Conservation (phyloP, 1,140 invertebrate species). For the Megalonaias nervosa region DNA sequence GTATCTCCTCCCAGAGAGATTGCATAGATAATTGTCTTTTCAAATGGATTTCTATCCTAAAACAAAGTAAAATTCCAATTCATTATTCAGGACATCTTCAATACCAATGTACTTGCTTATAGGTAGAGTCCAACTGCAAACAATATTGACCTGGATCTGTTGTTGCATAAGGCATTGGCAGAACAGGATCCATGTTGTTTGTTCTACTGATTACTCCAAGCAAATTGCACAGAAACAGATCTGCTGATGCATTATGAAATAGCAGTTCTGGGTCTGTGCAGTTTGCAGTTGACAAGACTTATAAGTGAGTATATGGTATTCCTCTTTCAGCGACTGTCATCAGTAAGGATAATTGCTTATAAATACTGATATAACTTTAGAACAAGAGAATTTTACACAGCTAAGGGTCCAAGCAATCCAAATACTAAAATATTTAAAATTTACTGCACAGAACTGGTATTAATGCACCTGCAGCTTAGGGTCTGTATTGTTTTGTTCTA, state of each 20-base stretch:
- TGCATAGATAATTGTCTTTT: conserved; percentile 80
- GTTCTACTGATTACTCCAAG: too few relatives aligned
- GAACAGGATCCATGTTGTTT: too few relatives aligned
- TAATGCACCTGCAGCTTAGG: background rate
- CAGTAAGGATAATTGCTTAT: background rate
- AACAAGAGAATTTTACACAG: background rate
- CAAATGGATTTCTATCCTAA: conserved; percentile 75
- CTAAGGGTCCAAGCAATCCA: too few relatives aligned
- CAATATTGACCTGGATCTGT: too few relatives aligned
- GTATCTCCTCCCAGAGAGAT: conserved; percentile 86
- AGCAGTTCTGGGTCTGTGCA: too few relatives aligned
- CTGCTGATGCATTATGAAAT: too few relatives aligned
- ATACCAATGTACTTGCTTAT: too few relatives aligned
- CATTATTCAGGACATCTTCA: background rate
- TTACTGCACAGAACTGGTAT: background rate
- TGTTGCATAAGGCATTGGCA: too few relatives aligned
- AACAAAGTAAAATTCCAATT: conserved; percentile 23
- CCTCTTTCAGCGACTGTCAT: background rate
- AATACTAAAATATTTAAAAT: background rate
- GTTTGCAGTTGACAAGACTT: too few relatives aligned
- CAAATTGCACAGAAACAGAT: too few relatives aligned
- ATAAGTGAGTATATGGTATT: background rate
- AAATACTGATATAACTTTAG: background rate
- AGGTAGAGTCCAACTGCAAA: too few relatives aligned
- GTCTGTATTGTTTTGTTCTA: too few relatives aligned